Evolutionary conservation across 2,888 invertebrate species (phyloP), one percentile per base, ranked within the genome.

Genomic region (Campaea margaritaria): DNA sequence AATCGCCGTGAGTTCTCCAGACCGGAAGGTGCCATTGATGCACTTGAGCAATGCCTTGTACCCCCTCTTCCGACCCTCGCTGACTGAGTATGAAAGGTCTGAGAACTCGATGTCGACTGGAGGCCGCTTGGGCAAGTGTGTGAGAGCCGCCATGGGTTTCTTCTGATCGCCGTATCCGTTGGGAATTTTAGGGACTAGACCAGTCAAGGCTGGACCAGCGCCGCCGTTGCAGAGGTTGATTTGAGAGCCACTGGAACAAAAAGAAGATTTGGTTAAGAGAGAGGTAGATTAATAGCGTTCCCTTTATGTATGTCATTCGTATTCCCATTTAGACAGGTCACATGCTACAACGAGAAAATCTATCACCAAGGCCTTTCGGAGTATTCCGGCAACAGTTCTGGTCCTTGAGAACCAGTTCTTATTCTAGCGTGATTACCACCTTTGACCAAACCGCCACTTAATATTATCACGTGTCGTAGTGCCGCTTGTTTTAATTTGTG

Each of bases 1-100:
- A 61, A 99, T 98, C 31, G 98, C 98, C 0, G 98, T 97, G 72
- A 99, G 93, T 80, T 98, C 97, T n/a, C 98, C 97, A 64, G 96
- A 97, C 71, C 94, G 94, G 83, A 98, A 97, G 79, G 96, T 96
- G 9, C 99, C 99, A 75, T 96, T 97, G 57, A 99, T 96, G 72
- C 96, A 95, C 89, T 97, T 98, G 70, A 98, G 91, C 75, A 98
- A 95, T 12, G 96, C 96, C 86, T 98, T 98, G 84, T 96, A 96
- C 8, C 97, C 97, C 68, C 96, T 93, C 81, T 95, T 94, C 66
- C 96, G 93, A 14, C 97, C 96, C 76, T 97, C 97, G 48, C 97
- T 96, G 52, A 98, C 97, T 13, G 97, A 96, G 90, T 98, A 98
- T 47, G 96, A 96, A 63, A 98, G 94, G 80, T 97, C 96, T 65